Base-by-base conservation (phyloP, 2,797 vertebrate genomes). In the Decapterus maruadsi region DNA sequence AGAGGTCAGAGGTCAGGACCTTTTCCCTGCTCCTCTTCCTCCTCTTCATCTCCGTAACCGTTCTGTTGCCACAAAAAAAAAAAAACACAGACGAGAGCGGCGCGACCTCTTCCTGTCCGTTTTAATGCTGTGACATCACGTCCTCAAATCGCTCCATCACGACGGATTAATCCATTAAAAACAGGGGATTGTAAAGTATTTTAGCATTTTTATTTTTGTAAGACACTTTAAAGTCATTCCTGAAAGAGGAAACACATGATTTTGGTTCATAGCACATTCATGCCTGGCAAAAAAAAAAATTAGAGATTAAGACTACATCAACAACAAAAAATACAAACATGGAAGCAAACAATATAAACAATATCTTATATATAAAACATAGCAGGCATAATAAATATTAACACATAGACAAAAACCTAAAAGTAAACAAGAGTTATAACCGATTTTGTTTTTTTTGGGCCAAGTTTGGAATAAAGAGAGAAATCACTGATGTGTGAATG, bases 311-410 rank as follows among this genome's bases (percentile, higher is more conserved):
- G 91, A 93, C 90, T 90, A 92, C 82, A 90, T 86, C 53, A 55
- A 94, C 78, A 89, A 83, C 73, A 75, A 82, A 81, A 79, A 69
- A 83, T 86, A 93, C 89, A 94, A 86, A 91, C 77, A 82, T 87
- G 74, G 89, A 92, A 86, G 90, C 82, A 92, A 93, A 93, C 82
- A 90, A 93, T 93, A 94, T 91, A 93, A 94, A 94, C 89, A 93
- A 89, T 90, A 90, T 92, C 88, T 93, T 93, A 91, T 94, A 95
- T 92, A 93, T 91, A 94, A 91, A 95, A 95, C 89, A 94, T 72
- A 88, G 80, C 80, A 94, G 89, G 91, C 89, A 90, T 91, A 96
- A 96, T 96, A 96, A 96, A 96, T 96, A 96, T 93, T 70, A 95
- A 95, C 87, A 94, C 86, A 91, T 85, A 91, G 76, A 93, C 86